These are phyloP conservation scores for Dendrolimus houi DNA, from an alignment of 2,888 invertebrate genomes.

Conservation along the genomic window DNA sequence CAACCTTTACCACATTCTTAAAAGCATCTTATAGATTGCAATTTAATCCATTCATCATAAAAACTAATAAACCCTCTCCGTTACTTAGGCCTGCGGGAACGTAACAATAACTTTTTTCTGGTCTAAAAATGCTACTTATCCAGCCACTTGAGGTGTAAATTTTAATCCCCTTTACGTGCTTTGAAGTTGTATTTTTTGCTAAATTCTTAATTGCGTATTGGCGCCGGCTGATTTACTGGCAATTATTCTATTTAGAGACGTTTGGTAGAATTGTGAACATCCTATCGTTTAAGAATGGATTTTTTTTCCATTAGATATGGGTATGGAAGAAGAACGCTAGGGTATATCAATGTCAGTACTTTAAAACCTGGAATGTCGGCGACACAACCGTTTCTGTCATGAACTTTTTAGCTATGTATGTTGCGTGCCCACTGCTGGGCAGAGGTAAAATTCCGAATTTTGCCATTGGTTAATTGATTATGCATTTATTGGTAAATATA, in stretches of 20 bases:
- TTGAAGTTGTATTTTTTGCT: constrained; percentile 7
- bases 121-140: constrained; percentile 18
- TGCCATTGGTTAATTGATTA: too few relatives aligned
- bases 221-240: constrained; percentile 19
- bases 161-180: constrained; percentile 40
- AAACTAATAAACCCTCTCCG: neutral
- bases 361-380: too few relatives aligned
- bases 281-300: too few relatives aligned
- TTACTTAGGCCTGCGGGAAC: neutral
- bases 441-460: too few relatives aligned
- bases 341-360: too few relatives aligned
- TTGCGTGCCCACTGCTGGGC: too few relatives aligned
- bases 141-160: constrained; percentile 36
- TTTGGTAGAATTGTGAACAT: neutral
- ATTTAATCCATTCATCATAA: constrained; percentile 7
- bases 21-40: neutral
- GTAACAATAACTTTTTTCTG: constrained; percentile 13
- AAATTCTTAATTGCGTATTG: constrained; percentile 24
- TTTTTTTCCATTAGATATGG: too few relatives aligned
- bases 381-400: too few relatives aligned
- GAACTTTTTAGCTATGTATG: too few relatives aligned
- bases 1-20: too few relatives aligned
- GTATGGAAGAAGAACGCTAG: too few relatives aligned
- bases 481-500: too few relatives aligned
- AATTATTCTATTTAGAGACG: neutral